Percentiles rank a stretch among this genome's conserved stretches.
Conservation (phyloP, 2,113 vertebrate species). For the Petromus typicus region DNA sequence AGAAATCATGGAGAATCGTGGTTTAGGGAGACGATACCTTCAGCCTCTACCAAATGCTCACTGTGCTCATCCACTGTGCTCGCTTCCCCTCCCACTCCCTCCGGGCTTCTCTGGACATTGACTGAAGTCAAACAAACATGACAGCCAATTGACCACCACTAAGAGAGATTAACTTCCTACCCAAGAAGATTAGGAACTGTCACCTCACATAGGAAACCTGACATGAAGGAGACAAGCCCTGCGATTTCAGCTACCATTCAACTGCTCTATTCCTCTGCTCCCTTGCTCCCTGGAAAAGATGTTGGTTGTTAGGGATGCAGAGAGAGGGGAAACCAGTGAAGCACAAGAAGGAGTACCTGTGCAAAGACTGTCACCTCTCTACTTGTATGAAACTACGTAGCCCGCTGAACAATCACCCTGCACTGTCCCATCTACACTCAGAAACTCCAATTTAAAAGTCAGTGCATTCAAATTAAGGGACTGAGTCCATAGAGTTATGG, state of each 20-base stretch:
- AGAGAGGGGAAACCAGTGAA: neutral
- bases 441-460: neutral
- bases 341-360: neutral
- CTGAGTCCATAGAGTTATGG: neutral
- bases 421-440: neutral
- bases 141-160: neutral
- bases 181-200: neutral
- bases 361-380: neutral
- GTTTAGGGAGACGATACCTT: neutral
- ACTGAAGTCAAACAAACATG: neutral
- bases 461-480: neutral
- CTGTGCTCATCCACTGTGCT: accelerated
- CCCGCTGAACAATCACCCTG: neutral
- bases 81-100: neutral
- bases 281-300: neutral
- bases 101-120: neutral
- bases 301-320: neutral
- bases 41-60: neutral
- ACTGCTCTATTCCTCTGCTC: accelerated
- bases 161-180: neutral
- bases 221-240: neutral
- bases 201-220: neutral
- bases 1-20: neutral
- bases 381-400: neutral
- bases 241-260: neutral